Evolutionary conservation across 2,888 invertebrate species (phyloP), one percentile per base, ranked within the genome.

Genomic region (Mylabris sibirica): DNA sequence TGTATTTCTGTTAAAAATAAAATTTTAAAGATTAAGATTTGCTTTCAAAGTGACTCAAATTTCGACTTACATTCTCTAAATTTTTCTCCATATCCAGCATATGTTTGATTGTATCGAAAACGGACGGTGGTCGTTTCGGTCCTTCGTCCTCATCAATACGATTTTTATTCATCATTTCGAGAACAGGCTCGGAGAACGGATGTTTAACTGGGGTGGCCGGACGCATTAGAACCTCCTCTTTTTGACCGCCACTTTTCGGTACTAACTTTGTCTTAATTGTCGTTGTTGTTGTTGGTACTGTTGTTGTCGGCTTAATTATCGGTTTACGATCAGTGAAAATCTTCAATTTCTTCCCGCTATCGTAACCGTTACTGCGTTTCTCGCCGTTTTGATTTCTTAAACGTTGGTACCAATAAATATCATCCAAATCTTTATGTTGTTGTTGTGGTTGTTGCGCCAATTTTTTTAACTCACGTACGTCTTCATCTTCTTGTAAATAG

Each of bases 391-490:
- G 73, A 64, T 79, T 73, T 35, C 72, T 76, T 65, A 76, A 79
- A 57, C 66, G 68, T 41, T 78, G 74, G 60, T 74, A 76, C 79
- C 79, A 79, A 63, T 78, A 77, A 20, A 71, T 75, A 66, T 73
- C 78, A 66, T 72, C 74, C 63, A 24, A 60, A 53, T 62, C 69
- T 68, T 38, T 74, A 22, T 77, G 68, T 72, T 72, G 38, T 71
- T 75, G 59, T 78, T 87, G 87, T 75, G n/a, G n/a, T n/a, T n/a
- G n/a, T 88, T 87, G 1, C n/a, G 89, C 88, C 69, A 91, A 81
- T 63, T 89, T 89, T 80, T 91, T 91, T 64, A 91, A 80, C 78
- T 91, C 90, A 68, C 87, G 85, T 0, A 90, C 91, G 69, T 91
- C 90, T 81, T 91, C 90, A 75, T 92, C 91, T 74, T 90, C 90